phyloP scores from a whole-genome alignment of 1,140 invertebrate species.

The Hestina assimilis region DNA sequence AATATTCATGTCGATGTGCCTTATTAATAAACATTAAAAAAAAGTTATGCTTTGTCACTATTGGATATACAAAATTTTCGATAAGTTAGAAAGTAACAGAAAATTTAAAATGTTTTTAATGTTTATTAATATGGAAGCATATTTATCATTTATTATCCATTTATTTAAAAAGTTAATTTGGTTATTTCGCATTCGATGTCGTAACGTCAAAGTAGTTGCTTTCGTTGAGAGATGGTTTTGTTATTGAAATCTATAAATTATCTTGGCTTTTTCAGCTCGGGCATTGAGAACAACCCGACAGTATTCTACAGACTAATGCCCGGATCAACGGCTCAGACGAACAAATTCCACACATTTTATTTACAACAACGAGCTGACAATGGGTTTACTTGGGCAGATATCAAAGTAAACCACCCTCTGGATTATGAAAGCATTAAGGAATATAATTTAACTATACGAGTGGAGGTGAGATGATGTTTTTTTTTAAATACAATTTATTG shows the following conservation, averaged over 20 bases:
- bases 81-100: neutral
- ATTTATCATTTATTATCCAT: conserved; percentile 1
- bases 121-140: neutral
- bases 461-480: conserved; percentile 84
- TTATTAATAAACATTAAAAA: neutral
- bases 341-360: conserved; percentile 97
- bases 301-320: conserved; percentile 97
- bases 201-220: conserved; percentile 45
- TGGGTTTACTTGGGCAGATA: conserved; percentile 94
- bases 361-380: conserved; percentile 94
- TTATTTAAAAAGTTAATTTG: conserved; percentile 15
- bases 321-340: conserved; percentile 95
- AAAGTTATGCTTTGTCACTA: neutral
- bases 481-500: too few species aligned
- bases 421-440: conserved; percentile 97
- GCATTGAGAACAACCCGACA: conserved; percentile 96
- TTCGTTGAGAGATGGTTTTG: conserved; percentile 1
- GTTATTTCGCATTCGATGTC: conserved; percentile 46
- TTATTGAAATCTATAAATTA: conserved; percentile 31
- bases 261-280: conserved; percentile 85
- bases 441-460: conserved; percentile 96
- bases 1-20: neutral
- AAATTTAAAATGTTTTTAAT: neutral
- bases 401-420: conserved; percentile 96
- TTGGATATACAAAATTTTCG: neutral